Conservation (phyloP, 2,888 invertebrate species). For the Boloria euphrosyne region DNA sequence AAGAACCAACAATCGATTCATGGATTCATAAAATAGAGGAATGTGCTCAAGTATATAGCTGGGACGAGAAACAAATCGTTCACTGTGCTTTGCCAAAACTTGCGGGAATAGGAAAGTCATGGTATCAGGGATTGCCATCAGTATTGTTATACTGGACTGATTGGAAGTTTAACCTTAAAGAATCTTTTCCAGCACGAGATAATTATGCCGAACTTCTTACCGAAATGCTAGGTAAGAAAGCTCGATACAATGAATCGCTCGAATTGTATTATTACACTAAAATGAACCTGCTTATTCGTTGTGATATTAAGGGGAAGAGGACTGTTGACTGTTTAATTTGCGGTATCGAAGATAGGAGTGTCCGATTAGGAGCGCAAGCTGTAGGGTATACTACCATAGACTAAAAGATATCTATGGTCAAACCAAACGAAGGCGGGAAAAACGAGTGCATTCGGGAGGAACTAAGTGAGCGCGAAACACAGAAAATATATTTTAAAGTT, state of each 20-base stretch:
- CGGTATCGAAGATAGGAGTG: slow-evolving; percentile 41
- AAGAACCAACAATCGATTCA: slow-evolving; percentile 35
- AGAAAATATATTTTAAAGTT: no score
- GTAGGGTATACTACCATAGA: neutral
- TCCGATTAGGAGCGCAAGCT: slow-evolving; percentile 38
- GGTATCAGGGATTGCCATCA: slow-evolving; percentile 23
- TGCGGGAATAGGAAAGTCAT: slow-evolving; percentile 36
- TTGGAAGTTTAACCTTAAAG: slow-evolving; percentile 39
- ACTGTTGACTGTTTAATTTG: slow-evolving; percentile 43
- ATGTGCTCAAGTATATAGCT: slow-evolving; percentile 39
- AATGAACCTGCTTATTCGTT: slow-evolving; percentile 42
- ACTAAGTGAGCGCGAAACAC: no score
- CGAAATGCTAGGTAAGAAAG: slow-evolving; percentile 40
- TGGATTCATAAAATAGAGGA: slow-evolving; percentile 43
- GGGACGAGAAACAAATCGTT: slow-evolving; percentile 40
- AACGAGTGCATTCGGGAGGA: no score
- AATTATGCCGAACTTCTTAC: slow-evolving; percentile 41
- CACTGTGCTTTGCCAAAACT: slow-evolving; percentile 43
- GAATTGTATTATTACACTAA: slow-evolving; percentile 41
- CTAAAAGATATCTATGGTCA: no score
- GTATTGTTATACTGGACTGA: slow-evolving; percentile 20
- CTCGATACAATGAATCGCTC: slow-evolving; percentile 32
- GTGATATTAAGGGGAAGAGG: slow-evolving; percentile 37
- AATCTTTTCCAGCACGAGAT: slow-evolving; percentile 40
- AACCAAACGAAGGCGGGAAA: no score